Percentiles rank a stretch among this genome's conserved stretches.
These are phyloP conservation scores for Dallia pectoralis DNA, from an alignment of 2,797 vertebrate genomes.

Conservation along the genomic window DNA sequence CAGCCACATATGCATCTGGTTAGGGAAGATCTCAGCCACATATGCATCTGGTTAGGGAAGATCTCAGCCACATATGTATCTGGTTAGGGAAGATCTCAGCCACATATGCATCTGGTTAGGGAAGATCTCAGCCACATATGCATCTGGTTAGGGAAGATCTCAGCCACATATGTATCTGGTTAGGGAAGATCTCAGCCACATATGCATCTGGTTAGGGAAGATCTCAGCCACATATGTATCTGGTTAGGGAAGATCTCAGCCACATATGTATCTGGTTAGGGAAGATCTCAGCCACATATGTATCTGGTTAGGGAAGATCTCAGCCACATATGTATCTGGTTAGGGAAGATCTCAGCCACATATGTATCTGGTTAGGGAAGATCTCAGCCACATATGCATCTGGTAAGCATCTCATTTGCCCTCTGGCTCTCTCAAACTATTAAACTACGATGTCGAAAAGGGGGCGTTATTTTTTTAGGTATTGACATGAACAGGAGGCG, in stretches of 20 bases:
- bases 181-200: constrained; percentile 43
- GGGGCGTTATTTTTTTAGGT: constrained; percentile 23
- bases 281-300: constrained; percentile 49
- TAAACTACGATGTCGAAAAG: constrained; percentile 2
- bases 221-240: constrained; percentile 48
- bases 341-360: constrained; percentile 43
- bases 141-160: constrained; percentile 49
- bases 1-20: constrained; percentile 44
- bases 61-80: constrained; percentile 48
- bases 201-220: constrained; percentile 50
- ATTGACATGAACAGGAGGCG: background rate
- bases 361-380: constrained; percentile 50
- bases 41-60: constrained; percentile 50
- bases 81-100: constrained; percentile 47
- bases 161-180: constrained; percentile 44
- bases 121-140: constrained; percentile 49
- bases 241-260: constrained; percentile 47
- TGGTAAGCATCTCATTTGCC: constrained; percentile 17
- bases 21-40: constrained; percentile 43
- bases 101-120: constrained; percentile 46
- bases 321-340: constrained; percentile 44
- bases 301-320: constrained; percentile 49
- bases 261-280: constrained; percentile 46
- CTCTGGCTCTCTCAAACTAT: constrained; percentile 17
- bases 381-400: constrained; percentile 48